Evolutionary conservation across 2,113 vertebrate genomes (phyloP).

Genomic region (Colius striatus): DNA sequence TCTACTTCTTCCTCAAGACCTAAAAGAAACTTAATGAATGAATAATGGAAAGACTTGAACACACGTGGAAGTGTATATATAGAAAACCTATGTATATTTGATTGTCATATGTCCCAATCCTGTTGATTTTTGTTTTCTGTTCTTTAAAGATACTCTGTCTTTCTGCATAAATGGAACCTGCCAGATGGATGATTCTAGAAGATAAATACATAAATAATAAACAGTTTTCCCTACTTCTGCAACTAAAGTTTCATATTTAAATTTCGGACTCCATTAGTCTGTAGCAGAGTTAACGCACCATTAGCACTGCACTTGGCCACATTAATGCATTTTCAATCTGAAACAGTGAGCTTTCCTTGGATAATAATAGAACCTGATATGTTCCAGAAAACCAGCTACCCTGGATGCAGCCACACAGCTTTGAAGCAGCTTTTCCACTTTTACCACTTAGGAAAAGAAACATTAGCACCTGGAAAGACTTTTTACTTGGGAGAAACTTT

Average conservation of each 20-base stretch:
- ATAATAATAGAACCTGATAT: neutral
- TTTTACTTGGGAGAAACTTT: constrained; percentile 20
- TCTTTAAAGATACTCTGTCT: neutral
- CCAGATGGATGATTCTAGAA: neutral
- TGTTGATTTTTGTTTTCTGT: neutral
- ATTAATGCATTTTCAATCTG: constrained; percentile 22
- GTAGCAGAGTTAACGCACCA: neutral
- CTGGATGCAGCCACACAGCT: neutral
- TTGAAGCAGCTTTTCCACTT: constrained; percentile 40
- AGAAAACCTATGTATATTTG: neutral
- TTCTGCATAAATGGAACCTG: neutral
- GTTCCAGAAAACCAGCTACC: constrained; percentile 26
- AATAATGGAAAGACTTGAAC: neutral
- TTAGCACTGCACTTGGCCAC: neutral
- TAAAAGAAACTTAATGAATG: neutral
- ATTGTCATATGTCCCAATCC: neutral
- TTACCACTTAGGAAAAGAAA: constrained; percentile 37
- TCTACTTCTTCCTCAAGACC: neutral
- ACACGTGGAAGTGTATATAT: neutral
- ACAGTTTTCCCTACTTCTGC: neutral
- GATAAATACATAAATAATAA: neutral
- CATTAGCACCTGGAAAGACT: constrained; percentile 56
- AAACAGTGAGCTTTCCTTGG: neutral
- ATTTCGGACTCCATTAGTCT: neutral
- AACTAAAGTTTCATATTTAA: neutral